These are phyloP conservation scores for Podabrus alpinus DNA, from an alignment of 2,888 invertebrate species.

Conservation along the genomic window DNA sequence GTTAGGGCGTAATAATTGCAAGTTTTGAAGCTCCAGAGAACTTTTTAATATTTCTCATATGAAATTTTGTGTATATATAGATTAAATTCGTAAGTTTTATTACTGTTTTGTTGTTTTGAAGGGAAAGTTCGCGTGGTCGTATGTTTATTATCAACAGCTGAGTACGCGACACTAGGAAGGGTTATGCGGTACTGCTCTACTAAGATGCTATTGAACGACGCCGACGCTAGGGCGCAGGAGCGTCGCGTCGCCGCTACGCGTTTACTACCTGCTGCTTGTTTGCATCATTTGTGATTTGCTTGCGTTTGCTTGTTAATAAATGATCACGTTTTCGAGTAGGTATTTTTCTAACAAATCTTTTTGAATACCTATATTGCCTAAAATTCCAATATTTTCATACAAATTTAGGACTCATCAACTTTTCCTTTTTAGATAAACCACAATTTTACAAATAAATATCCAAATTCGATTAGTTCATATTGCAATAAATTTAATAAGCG, in stretches of 20 bases:
- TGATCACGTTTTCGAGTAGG: slow-evolving; percentile 45
- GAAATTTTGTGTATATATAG: slow-evolving; percentile 14
- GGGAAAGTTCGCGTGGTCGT: slow-evolving; percentile 30
- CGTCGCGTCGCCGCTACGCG: slow-evolving; percentile 50
- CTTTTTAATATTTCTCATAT: slow-evolving; percentile 13
- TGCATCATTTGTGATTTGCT: slow-evolving; percentile 42
- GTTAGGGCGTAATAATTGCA: not conserved
- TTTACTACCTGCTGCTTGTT: slow-evolving; percentile 53
- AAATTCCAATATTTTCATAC: slow-evolving; percentile 6
- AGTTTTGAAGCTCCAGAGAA: not conserved
- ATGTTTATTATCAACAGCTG: slow-evolving; percentile 43
- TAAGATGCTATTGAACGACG: slow-evolving; percentile 55
- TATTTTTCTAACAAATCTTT: slow-evolving; percentile 32
- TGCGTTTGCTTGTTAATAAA: slow-evolving; percentile 47
- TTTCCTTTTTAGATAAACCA: not conserved
- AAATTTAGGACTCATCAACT: not conserved
- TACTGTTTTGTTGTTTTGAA: slow-evolving; percentile 21
- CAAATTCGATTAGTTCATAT: not conserved
- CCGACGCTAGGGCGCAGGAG: slow-evolving; percentile 52
- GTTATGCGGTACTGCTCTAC: slow-evolving; percentile 54
- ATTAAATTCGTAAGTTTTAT: slow-evolving; percentile 12
- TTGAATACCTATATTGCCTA: slow-evolving; percentile 10
- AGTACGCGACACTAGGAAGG: slow-evolving; percentile 54
- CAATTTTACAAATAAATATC: not conserved
- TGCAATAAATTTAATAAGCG: not conserved